A percentile compares a stretch with the other conserved stretches of the same genome.
phyloP scores from a whole-genome alignment of 2,888 invertebrate genomes.

The Hypolimnas misippus region DNA sequence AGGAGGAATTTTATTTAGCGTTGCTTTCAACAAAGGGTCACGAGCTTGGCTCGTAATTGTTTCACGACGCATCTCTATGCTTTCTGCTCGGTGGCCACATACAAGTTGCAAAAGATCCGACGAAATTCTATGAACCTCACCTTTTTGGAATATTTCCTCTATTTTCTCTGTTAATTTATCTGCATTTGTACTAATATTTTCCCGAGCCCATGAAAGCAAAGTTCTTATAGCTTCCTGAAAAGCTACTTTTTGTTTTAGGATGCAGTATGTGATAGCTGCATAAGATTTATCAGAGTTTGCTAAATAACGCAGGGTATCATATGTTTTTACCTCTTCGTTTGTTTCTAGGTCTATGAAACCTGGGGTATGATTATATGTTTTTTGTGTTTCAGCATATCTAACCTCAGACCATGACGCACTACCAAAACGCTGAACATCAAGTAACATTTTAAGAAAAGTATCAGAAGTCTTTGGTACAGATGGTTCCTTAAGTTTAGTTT shows the following conservation, averaged over 20 bases:
- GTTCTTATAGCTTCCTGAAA: constrained; percentile 23
- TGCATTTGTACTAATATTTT: too few species aligned
- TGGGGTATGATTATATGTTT: constrained; percentile 30
- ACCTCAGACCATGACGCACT: constrained; percentile 23
- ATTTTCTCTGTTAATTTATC: not conserved
- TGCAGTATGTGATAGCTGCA: constrained; percentile 29
- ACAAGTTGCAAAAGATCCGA: not conserved
- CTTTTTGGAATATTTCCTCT: not conserved
- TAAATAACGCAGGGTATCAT: constrained; percentile 24
- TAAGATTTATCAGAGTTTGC: constrained; percentile 25
- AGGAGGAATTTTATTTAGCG: constrained; percentile 22
- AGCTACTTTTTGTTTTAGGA: constrained; percentile 29
- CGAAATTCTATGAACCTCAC: not conserved
- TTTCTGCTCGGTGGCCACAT: not conserved
- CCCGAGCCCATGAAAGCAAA: constrained; percentile 18
- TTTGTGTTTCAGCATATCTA: constrained; percentile 31
- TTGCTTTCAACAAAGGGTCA: constrained; percentile 34
- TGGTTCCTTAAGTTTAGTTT: constrained; percentile 30
- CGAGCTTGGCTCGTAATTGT: constrained; percentile 25
- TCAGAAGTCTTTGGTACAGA: constrained; percentile 1
- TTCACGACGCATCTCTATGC: constrained; percentile 25
- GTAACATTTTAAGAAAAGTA: constrained; percentile 22
- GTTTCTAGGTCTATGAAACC: constrained; percentile 31
- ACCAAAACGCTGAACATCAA: constrained; percentile 20
- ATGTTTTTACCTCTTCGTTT: constrained; percentile 29